Evolutionary conservation across 2,113 vertebrate genomes (phyloP).

Genomic region (Calypte anna): DNA sequence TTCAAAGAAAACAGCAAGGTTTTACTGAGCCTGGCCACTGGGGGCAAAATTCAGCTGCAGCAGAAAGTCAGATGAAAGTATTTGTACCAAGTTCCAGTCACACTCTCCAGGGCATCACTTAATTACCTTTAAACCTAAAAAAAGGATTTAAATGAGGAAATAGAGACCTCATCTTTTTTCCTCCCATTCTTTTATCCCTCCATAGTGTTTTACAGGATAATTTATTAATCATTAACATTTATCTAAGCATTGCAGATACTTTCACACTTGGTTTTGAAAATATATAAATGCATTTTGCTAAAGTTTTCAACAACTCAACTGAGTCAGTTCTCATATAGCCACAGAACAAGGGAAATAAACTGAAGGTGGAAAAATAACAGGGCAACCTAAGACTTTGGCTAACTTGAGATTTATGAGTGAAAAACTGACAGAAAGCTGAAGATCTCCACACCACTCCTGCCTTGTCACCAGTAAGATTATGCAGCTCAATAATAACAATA

Average conservation of each 20-base stretch:
- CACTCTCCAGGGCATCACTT: background rate
- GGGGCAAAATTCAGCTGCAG: conserved; percentile 33
- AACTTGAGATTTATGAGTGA: background rate
- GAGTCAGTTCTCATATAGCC: background rate
- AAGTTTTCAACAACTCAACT: background rate
- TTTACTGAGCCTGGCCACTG: conserved; percentile 32
- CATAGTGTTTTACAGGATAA: background rate
- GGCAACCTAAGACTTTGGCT: background rate
- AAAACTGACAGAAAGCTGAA: background rate
- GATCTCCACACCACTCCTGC: background rate
- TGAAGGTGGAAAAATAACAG: background rate
- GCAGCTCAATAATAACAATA: background rate
- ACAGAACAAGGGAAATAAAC: background rate
- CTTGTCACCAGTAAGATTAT: background rate
- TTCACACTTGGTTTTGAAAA: background rate
- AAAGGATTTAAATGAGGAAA: conserved; percentile 29
- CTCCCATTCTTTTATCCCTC: background rate
- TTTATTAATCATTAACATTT: background rate
- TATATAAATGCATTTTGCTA: background rate
- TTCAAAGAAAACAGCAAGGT: conserved; percentile 30
- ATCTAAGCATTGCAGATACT: background rate
- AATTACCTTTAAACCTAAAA: background rate
- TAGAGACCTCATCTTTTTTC: background rate
- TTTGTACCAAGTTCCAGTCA: background rate
- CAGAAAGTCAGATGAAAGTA: conserved; percentile 38